Percentiles rank a stretch among this genome's conserved stretches.
Evolutionary conservation across 2,888 invertebrate species (phyloP).

Genomic region (Agrochola lychnidis): DNA sequence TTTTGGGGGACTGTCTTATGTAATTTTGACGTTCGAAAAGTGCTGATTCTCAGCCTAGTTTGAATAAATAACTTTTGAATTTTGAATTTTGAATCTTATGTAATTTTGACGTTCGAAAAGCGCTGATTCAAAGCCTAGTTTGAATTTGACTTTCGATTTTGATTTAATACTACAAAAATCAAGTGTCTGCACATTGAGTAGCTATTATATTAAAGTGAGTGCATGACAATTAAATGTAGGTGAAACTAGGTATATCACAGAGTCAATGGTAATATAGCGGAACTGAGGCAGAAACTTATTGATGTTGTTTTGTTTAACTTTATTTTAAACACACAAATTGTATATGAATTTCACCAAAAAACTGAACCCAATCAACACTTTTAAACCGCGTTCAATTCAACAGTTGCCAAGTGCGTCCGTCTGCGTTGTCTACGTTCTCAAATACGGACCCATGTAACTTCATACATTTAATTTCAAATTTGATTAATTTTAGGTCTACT

Average conservation of each 20-base stretch:
- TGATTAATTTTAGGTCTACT: background rate
- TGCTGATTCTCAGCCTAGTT: too few relatives aligned
- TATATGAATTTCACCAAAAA: background rate
- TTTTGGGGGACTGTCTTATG: too few relatives aligned
- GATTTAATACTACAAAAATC: background rate
- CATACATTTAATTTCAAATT: background rate
- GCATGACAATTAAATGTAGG: background rate
- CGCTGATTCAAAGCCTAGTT: background rate
- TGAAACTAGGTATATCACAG: background rate
- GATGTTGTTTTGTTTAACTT: background rate
- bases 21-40: too few relatives aligned
- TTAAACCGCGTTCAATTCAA: background rate
- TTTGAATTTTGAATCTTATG: too few relatives aligned
- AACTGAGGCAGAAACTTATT: background rate
- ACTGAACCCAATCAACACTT: background rate
- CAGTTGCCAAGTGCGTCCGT: background rate
- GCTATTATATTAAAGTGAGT: background rate
- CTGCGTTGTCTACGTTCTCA: background rate
- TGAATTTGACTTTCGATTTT: background rate
- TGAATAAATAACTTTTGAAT: too few relatives aligned
- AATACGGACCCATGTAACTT: background rate
- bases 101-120: background rate
- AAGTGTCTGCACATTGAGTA: background rate
- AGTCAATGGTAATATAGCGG: background rate
- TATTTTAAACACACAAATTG: too few relatives aligned